Conservation (phyloP, 2,888 invertebrate species). For the Tupiocoris notatus region DNA sequence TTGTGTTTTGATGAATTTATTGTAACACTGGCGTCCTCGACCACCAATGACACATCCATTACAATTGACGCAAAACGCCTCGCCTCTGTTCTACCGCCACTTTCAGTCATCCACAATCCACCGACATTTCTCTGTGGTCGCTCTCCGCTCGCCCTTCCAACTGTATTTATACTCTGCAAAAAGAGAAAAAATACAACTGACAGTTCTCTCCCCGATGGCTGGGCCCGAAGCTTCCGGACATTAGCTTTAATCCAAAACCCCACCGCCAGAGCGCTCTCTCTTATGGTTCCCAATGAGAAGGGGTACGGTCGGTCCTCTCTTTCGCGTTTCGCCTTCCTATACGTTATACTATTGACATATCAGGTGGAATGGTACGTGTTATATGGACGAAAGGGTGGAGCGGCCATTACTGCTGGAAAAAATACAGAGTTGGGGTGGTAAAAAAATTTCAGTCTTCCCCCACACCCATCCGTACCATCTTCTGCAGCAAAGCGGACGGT, state of each 20-base stretch:
- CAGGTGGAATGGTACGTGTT: conserved; percentile 16
- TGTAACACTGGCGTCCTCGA: conserved; percentile 42
- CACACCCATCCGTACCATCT: conserved; percentile 5
- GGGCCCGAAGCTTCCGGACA: conserved; percentile 20
- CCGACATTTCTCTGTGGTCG: conserved; percentile 5
- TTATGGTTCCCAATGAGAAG: background rate
- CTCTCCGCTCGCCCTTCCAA: conserved; percentile 23
- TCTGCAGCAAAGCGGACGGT: conserved; percentile 30
- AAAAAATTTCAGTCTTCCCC: conserved; percentile 13
- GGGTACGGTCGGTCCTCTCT: background rate
- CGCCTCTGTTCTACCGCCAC: background rate
- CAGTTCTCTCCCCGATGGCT: conserved; percentile 16
- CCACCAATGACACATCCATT: conserved; percentile 45
- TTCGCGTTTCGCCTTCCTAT: conserved; percentile 34
- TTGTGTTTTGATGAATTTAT: conserved; percentile 48
- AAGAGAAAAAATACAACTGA: conserved; percentile 41
- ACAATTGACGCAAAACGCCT: conserved; percentile 45
- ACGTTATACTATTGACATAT: conserved; percentile 48
- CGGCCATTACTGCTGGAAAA: conserved; percentile 40
- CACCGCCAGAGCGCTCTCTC: conserved; percentile 5
- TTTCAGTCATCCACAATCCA: conserved; percentile 22
- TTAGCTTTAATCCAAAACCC: conserved; percentile 38
- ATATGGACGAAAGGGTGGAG: background rate
- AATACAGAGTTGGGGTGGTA: conserved; percentile 2
- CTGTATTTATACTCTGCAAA: conserved; percentile 33